Conservation (phyloP, 2,797 vertebrate species). For the Rallus crepitans region DNA sequence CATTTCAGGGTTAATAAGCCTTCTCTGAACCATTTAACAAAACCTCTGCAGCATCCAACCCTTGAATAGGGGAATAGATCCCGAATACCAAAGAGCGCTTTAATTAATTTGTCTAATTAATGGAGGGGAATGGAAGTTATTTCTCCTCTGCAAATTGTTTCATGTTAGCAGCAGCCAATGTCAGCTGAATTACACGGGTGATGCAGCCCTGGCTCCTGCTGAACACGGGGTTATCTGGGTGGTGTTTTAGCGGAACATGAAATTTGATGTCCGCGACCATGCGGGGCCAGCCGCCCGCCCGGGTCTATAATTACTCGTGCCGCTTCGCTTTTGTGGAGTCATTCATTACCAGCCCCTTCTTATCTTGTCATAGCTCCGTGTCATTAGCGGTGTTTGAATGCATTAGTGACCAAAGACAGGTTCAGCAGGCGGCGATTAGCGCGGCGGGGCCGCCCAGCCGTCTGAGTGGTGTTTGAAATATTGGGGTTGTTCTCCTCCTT, state of each 20-base stretch:
- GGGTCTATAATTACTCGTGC: constrained; percentile 77
- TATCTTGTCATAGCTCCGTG: constrained; percentile 81
- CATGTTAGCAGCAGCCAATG: constrained; percentile 46
- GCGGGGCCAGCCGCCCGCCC: constrained; percentile 54
- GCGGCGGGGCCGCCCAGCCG: constrained; percentile 36
- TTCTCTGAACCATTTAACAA: constrained; percentile 51
- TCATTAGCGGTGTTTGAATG: constrained; percentile 75
- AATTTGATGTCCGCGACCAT: constrained; percentile 66
- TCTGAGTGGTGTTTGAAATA: constrained; percentile 71
- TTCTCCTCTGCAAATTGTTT: constrained; percentile 4
- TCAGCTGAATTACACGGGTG: constrained; percentile 43
- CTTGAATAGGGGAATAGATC: constrained; percentile 12
- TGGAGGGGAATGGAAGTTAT: constrained; percentile 5
- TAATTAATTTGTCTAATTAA: constrained; percentile 73
- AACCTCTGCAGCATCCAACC: constrained; percentile 34
- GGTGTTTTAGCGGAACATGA: constrained; percentile 62
- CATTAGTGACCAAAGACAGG: constrained; percentile 79
- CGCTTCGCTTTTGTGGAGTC: constrained; percentile 75
- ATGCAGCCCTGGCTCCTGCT: constrained; percentile 11
- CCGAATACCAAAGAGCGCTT: neutral
- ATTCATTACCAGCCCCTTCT: constrained; percentile 69
- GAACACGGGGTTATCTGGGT: constrained; percentile 78
- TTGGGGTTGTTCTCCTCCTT: constrained; percentile 33
- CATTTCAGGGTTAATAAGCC: constrained; percentile 56
- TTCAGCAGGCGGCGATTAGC: constrained; percentile 70